A percentile compares a stretch with the other conserved stretches of the same genome.
phyloP scores from a whole-genome alignment of 2,113 vertebrate species.

The Corythaeola cristata region DNA sequence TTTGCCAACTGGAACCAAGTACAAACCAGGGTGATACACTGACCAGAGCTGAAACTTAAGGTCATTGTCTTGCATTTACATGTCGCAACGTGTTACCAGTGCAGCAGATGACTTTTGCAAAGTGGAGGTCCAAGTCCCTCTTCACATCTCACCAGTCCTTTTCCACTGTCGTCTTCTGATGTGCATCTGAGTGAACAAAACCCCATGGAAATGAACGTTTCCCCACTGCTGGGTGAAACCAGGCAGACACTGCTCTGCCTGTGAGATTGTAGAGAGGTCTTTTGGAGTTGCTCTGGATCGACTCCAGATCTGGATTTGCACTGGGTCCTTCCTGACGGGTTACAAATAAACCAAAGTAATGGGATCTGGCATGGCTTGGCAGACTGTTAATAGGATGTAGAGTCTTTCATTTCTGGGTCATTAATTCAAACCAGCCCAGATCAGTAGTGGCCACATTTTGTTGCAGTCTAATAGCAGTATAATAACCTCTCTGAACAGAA shows the following conservation, averaged over 20 bases:
- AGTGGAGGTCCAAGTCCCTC: neutral
- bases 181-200: neutral
- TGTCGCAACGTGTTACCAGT: rapidly evolving
- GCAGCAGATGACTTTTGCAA: neutral
- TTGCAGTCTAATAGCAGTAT: conserved; percentile 17
- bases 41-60: neutral
- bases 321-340: neutral
- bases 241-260: rapidly evolving
- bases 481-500: conserved; percentile 33
- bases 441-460: conserved; percentile 21
- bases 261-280: neutral
- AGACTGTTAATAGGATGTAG: conserved; percentile 38
- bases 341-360: conserved; percentile 57
- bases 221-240: neutral
- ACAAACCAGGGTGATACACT: neutral
- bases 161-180: rapidly evolving
- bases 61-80: neutral
- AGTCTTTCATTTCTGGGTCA: conserved; percentile 35
- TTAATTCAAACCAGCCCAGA: conserved; percentile 43
- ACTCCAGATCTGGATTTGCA: conserved; percentile 46
- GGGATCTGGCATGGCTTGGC: conserved; percentile 20
- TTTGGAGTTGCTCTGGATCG: neutral
- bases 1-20: neutral
- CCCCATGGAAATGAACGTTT: neutral
- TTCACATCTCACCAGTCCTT: neutral